A percentile compares a stretch with the other conserved stretches of the same genome.
Evolutionary conservation across 2,797 vertebrate genomes (phyloP).

Genomic region (Micrastur ruficollis): DNA sequence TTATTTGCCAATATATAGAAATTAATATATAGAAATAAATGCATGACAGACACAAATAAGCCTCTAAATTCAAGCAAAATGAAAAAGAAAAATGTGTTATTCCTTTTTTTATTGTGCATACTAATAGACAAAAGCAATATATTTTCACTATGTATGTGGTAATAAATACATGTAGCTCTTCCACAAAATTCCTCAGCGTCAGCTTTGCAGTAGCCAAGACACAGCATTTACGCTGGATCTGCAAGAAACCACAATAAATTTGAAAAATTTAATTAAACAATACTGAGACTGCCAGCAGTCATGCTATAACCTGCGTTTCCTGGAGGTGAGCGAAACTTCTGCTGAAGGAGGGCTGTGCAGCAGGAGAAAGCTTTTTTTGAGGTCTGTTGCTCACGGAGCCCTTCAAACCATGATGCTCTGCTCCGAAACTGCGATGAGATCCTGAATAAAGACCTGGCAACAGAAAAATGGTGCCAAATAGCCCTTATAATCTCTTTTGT

Average conservation of each 20-base stretch:
- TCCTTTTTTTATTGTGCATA: background rate
- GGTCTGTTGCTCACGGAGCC: background rate
- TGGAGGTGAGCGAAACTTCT: background rate
- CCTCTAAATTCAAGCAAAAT: background rate
- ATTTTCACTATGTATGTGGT: background rate
- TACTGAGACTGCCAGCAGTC: background rate
- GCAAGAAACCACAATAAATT: slow-evolving; percentile 24
- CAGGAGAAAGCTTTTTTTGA: background rate
- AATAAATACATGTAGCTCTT: background rate
- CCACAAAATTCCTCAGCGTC: background rate
- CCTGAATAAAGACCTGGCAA: background rate
- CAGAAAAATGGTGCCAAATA: background rate
- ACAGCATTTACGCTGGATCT: background rate
- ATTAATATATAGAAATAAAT: background rate
- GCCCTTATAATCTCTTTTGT: background rate
- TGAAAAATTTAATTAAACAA: slow-evolving; percentile 15
- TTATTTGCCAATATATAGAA: background rate
- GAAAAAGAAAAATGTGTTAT: background rate
- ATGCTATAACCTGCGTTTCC: background rate
- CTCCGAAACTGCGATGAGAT: background rate
- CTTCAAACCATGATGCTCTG: background rate
- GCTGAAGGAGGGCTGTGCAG: background rate
- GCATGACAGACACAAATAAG: background rate
- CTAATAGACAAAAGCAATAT: background rate
- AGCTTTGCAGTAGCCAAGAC: slow-evolving; percentile 21